phyloP scores from a whole-genome alignment of 2,888 invertebrate species.

The Trachelus stipa region DNA sequence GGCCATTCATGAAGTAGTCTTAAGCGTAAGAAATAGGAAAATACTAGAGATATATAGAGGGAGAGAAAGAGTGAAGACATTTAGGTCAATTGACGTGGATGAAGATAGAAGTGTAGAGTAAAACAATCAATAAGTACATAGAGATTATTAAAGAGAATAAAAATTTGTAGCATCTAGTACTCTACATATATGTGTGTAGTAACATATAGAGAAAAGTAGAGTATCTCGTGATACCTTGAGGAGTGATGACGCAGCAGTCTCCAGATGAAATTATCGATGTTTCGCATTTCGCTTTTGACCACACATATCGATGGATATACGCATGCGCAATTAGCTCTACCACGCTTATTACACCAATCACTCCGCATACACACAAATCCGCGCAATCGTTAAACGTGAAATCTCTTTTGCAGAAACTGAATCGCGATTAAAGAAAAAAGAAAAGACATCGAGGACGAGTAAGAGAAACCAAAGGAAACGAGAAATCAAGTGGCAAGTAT shows the following conservation, averaged over 20 bases:
- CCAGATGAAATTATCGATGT: not conserved
- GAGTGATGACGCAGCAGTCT: not conserved
- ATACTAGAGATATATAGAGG: constrained; percentile 14
- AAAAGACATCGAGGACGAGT: not conserved
- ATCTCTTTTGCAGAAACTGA: not conserved
- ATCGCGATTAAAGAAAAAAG: not conserved
- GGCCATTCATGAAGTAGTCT: constrained; percentile 55
- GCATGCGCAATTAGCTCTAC: constrained; percentile 57
- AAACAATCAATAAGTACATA: constrained; percentile 14
- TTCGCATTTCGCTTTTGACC: not conserved
- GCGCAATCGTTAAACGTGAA: not conserved
- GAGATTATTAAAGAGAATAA: constrained; percentile 18
- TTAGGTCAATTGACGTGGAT: constrained; percentile 14
- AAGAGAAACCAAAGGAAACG: not conserved
- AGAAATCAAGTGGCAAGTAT: not conserved
- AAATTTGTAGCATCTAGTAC: constrained; percentile 12
- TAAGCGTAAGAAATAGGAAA: constrained; percentile 38
- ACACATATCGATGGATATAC: constrained; percentile 36
- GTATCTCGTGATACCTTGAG: not conserved
- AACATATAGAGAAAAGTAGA: constrained; percentile 10
- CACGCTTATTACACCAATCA: constrained; percentile 25
- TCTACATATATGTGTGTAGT: constrained; percentile 35
- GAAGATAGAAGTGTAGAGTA: constrained; percentile 30
- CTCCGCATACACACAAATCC: not conserved
- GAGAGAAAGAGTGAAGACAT: constrained; percentile 17